A percentile compares a stretch with the other conserved stretches of the same genome.
Conservation (phyloP, 2,113 vertebrate species). For the Dendropsophus ebraccatus region DNA sequence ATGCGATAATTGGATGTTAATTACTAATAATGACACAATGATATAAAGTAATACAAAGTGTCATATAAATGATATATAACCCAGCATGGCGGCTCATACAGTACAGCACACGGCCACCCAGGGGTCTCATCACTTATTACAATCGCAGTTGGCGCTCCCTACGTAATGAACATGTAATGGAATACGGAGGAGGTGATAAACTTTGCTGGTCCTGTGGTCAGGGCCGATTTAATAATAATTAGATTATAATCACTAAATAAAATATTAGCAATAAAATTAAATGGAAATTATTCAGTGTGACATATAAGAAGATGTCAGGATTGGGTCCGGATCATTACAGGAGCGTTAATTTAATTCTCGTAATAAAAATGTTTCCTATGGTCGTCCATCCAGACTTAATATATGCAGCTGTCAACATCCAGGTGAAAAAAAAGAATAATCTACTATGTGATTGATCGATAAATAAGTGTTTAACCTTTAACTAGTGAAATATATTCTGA, state of each 20-base stretch:
- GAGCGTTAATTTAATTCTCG: too few species aligned
- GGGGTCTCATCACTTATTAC: background rate
- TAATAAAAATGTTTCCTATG: too few species aligned
- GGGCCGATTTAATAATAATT: background rate
- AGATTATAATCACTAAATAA: background rate
- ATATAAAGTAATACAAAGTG: background rate
- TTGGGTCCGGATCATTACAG: too few species aligned
- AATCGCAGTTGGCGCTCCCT: background rate
- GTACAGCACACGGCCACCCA: background rate
- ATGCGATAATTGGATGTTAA: too few species aligned
- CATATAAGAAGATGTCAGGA: background rate
- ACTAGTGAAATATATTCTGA: too few species aligned
- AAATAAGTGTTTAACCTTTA: too few species aligned
- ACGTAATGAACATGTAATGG: background rate
- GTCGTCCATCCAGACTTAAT: too few species aligned
- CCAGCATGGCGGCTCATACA: background rate
- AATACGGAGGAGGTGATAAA: too few species aligned
- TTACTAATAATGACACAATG: background rate
- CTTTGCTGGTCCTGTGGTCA: background rate
- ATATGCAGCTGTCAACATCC: too few species aligned
- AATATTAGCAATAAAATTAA: slow-evolving; percentile 1
- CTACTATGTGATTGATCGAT: too few species aligned
- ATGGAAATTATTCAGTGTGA: background rate
- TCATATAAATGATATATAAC: background rate
- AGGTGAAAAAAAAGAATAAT: too few species aligned